Conservation (phyloP, 2,888 invertebrate genomes). For the Homarus gammarus region DNA sequence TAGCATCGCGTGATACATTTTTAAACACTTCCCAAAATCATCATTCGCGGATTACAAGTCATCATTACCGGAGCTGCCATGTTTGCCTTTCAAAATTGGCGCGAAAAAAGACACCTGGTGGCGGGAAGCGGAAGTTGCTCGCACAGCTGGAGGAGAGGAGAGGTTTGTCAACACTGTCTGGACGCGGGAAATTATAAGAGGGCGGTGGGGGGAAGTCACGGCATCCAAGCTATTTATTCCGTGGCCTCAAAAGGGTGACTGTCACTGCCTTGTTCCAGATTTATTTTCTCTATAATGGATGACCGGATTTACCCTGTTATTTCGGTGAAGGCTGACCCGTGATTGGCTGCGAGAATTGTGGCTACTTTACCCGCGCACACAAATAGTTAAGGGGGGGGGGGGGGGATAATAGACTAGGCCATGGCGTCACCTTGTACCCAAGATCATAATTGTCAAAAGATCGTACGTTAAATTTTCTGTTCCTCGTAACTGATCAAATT, state of each 20-base stretch:
- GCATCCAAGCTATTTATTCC: conserved; percentile 27
- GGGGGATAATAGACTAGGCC: background rate
- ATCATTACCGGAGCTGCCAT: conserved; percentile 34
- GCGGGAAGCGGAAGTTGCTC: conserved; percentile 40
- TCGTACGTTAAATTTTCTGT: too few species aligned
- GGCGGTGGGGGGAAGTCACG: conserved; percentile 29
- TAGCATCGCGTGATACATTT: conserved; percentile 44
- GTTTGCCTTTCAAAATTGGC: conserved; percentile 28
- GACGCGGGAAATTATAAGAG: conserved; percentile 6
- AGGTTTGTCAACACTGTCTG: conserved; percentile 33
- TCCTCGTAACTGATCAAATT: too few species aligned
- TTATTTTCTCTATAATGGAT: conserved; percentile 54
- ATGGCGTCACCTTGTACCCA: background rate
- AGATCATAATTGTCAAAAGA: too few species aligned
- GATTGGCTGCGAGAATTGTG: background rate
- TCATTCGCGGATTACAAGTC: conserved; percentile 42
- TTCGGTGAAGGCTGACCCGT: conserved; percentile 19
- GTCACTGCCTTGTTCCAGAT: conserved; percentile 32
- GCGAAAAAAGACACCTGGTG: conserved; percentile 54
- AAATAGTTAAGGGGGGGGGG: too few species aligned
- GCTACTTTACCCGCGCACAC: background rate
- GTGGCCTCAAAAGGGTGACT: conserved; percentile 11
- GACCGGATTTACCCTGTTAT: conserved; percentile 42
- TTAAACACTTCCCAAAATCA: conserved; percentile 61
- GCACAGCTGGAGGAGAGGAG: conserved; percentile 9